These are phyloP conservation scores for Trogon melanurus DNA, from an alignment of 2,113 vertebrate species.

Conservation along the genomic window DNA sequence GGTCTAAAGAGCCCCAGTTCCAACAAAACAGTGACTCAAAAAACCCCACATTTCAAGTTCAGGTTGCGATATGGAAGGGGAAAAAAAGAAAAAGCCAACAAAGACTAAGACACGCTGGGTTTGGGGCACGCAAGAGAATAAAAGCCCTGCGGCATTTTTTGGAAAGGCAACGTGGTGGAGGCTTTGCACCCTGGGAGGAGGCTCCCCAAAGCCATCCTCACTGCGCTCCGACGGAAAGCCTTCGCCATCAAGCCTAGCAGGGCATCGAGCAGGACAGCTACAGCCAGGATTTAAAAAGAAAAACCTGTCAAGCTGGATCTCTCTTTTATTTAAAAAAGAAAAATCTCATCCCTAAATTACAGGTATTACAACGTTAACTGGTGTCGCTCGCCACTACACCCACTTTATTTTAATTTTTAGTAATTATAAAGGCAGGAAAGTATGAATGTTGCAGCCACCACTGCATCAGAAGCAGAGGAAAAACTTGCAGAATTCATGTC, in stretches of 20 bases:
- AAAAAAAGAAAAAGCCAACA: not conserved
- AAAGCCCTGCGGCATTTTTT: not conserved
- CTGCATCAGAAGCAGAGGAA: not conserved
- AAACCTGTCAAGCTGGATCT: not conserved
- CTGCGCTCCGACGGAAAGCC: not conserved
- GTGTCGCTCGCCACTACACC: not conserved
- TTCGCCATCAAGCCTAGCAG: not conserved
- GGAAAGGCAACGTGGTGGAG: not conserved
- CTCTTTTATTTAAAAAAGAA: not conserved
- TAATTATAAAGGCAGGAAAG: not conserved
- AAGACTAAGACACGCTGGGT: not conserved
- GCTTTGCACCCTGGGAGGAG: rapidly evolving
- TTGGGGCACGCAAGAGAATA: not conserved
- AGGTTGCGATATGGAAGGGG: not conserved
- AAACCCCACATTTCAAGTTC: not conserved
- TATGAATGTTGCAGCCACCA: not conserved
- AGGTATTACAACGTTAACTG: not conserved
- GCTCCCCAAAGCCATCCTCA: not conserved
- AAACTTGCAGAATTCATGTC: not conserved
- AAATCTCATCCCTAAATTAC: not conserved
- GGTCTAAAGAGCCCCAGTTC: not conserved
- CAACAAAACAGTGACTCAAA: not conserved
- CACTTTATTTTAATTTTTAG: not conserved
- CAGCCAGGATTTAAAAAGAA: not conserved
- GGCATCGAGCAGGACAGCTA: not conserved